Conservation (phyloP, 2,113 vertebrate genomes). For the Smithornis capensis region DNA sequence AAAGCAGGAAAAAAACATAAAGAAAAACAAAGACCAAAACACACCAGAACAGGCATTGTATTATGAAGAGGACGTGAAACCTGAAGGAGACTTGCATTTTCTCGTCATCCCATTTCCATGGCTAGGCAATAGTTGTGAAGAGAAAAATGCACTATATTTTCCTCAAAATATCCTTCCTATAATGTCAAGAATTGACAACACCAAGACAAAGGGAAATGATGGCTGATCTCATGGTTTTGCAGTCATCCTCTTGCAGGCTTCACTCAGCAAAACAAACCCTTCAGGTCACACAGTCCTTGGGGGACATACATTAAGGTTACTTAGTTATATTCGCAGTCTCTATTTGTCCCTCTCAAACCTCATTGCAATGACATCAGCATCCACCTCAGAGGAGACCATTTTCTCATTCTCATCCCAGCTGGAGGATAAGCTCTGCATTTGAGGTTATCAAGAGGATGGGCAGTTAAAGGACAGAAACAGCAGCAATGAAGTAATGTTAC, state of each 20-base stretch:
- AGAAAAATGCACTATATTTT: neutral
- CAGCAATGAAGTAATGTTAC: neutral
- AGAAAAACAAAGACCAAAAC: neutral
- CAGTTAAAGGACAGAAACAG: neutral
- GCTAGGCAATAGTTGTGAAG: neutral
- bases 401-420: neutral
- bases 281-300: neutral
- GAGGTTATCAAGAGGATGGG: neutral
- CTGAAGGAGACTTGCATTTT: neutral
- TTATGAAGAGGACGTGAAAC: neutral
- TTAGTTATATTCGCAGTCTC: neutral
- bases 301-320: constrained; percentile 17
- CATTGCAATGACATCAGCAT: neutral
- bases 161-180: neutral
- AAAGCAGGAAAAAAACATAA: neutral
- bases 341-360: neutral
- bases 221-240: neutral
- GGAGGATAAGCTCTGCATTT: neutral
- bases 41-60: neutral
- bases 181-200: neutral
- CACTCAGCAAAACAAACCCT: neutral
- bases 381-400: neutral
- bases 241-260: neutral
- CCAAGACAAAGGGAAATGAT: neutral
- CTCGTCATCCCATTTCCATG: neutral